A percentile compares a stretch with the other conserved stretches of the same genome.
Evolutionary conservation across 2,888 invertebrate genomes (phyloP).

Genomic region (Arrhopalites spinosus): DNA sequence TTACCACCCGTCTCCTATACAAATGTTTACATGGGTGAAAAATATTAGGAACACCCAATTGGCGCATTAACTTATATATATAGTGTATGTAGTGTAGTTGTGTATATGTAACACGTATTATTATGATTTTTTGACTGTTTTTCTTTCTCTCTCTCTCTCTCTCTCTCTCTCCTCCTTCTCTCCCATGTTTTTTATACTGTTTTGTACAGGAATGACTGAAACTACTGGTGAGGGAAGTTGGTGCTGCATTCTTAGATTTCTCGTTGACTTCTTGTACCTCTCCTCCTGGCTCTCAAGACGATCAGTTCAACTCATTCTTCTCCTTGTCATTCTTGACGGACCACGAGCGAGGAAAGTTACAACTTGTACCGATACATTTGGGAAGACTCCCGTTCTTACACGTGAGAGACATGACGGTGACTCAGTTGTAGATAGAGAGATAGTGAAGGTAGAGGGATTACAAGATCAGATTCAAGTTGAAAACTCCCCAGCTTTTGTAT

Average conservation of each 20-base stretch:
- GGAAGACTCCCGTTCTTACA: too few species aligned
- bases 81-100: neutral
- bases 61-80: slow-evolving; percentile 37
- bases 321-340: neutral
- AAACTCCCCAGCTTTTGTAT: too few species aligned
- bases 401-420: too few species aligned
- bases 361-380: too few species aligned
- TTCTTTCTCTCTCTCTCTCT: too few species aligned
- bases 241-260: slow-evolving; percentile 19
- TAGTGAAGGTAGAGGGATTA: too few species aligned
- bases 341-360: too few species aligned
- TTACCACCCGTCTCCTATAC: slow-evolving; percentile 40
- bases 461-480: too few species aligned
- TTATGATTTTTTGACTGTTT: slow-evolving; percentile 12
- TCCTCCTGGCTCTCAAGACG: slow-evolving; percentile 7
- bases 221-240: slow-evolving; percentile 27
- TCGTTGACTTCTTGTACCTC: slow-evolving; percentile 27
- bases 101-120: neutral
- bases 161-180: too few species aligned
- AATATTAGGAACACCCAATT: slow-evolving; percentile 40
- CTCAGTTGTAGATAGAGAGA: too few species aligned
- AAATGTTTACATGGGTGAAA: slow-evolving; percentile 38
- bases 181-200: slow-evolving; percentile 22
- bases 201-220: slow-evolving; percentile 23
- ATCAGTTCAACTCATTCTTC: slow-evolving; percentile 5